Conservation (phyloP, 2,888 invertebrate species). For the Gnatocerus cornutus region DNA sequence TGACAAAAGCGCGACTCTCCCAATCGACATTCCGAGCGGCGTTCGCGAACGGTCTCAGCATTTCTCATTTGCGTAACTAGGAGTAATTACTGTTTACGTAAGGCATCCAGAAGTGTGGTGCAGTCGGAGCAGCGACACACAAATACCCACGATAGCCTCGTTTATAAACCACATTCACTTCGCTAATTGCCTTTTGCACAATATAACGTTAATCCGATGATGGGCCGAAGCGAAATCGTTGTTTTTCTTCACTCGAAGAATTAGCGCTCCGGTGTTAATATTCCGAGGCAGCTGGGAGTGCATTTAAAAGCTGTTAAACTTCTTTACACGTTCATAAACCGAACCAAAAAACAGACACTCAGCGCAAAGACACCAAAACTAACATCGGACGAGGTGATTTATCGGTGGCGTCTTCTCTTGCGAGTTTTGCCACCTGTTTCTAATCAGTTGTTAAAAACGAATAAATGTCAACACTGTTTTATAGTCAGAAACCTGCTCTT, state of each 20-base stretch:
- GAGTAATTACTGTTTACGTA: conserved; percentile 55
- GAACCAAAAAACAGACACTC: conserved; percentile 25
- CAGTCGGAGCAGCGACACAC: conserved; percentile 50
- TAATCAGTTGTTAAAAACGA: too few relatives aligned
- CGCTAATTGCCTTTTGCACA: conserved; percentile 63
- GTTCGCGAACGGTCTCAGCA: conserved; percentile 44
- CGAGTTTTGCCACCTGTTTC: background rate
- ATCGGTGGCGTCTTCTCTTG: background rate
- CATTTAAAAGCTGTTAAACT: conserved; percentile 48
- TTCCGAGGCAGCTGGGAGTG: conserved; percentile 41
- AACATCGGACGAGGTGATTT: too few relatives aligned
- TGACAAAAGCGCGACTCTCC: conserved; percentile 13
- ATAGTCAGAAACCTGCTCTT: too few relatives aligned
- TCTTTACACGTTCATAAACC: conserved; percentile 45
- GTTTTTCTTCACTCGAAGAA: conserved; percentile 32
- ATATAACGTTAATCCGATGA: conserved; percentile 51
- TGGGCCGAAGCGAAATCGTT: conserved; percentile 35
- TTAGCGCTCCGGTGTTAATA: conserved; percentile 48
- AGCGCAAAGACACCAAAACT: background rate
- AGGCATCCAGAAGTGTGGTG: conserved; percentile 49
- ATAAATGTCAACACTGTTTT: too few relatives aligned
- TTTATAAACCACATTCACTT: conserved; percentile 64
- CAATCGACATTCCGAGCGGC: conserved; percentile 44
- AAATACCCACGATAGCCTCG: conserved; percentile 62
- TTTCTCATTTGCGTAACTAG: conserved; percentile 55